Conservation (phyloP, 2,888 invertebrate species). For the Parelbella ahira region DNA sequence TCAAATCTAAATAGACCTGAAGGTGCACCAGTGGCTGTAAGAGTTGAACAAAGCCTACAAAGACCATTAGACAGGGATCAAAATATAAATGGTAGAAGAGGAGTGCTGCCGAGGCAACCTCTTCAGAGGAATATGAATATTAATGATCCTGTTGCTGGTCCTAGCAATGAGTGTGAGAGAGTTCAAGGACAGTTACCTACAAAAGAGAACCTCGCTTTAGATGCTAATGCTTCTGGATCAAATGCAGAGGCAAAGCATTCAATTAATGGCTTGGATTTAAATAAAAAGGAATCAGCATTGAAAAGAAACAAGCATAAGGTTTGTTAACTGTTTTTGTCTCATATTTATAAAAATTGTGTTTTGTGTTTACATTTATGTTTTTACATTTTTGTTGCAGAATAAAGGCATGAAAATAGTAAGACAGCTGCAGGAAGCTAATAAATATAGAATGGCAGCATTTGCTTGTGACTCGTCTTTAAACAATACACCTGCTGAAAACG, state of each 20-base stretch:
- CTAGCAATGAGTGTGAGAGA: slow-evolving; percentile 55
- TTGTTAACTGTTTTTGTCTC: background rate
- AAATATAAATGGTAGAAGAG: slow-evolving; percentile 86
- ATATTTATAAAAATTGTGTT: background rate
- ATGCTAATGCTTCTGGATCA: slow-evolving; percentile 40
- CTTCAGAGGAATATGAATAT: slow-evolving; percentile 44
- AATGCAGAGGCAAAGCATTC: slow-evolving; percentile 45
- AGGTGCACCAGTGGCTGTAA: slow-evolving; percentile 70
- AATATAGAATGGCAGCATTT: slow-evolving; percentile 77
- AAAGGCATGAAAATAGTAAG: slow-evolving; percentile 71
- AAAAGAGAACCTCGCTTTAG: slow-evolving; percentile 44
- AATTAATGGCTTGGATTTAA: slow-evolving; percentile 45
- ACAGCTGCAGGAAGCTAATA: slow-evolving; percentile 73
- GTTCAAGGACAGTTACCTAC: slow-evolving; percentile 32
- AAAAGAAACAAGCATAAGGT: slow-evolving; percentile 67
- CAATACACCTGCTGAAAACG: slow-evolving; percentile 61
- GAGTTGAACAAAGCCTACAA: slow-evolving; percentile 70
- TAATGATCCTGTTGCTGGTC: slow-evolving; percentile 66
- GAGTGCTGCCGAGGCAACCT: slow-evolving; percentile 71
- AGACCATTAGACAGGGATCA: slow-evolving; percentile 83
- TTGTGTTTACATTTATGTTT: too few species aligned
- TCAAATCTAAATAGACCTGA: slow-evolving; percentile 60
- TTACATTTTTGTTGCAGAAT: too few species aligned
- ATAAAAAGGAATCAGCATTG: slow-evolving; percentile 55
- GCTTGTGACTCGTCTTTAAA: slow-evolving; percentile 63